phyloP scores from a whole-genome alignment of 2,888 invertebrate genomes.

The Agriopis marginaria region DNA sequence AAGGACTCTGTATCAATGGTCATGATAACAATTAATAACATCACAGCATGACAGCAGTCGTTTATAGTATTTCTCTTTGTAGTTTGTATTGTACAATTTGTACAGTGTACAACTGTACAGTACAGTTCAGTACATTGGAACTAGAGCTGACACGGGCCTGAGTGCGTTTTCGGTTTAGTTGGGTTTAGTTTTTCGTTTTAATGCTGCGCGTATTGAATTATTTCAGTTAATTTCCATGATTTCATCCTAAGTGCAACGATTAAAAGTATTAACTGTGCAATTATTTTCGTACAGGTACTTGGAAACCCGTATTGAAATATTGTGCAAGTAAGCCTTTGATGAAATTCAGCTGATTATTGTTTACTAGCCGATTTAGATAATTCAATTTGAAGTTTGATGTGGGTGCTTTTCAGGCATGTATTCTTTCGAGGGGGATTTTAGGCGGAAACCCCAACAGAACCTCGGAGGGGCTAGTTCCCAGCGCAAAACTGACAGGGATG shows the following conservation, averaged over 20 bases:
- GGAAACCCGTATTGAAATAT: slow-evolving; percentile 14
- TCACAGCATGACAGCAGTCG: no score
- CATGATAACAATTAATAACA: no score
- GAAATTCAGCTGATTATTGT: slow-evolving; percentile 72
- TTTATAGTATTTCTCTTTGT: no score
- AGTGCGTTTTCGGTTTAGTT: slow-evolving; percentile 4
- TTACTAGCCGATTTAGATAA: slow-evolving; percentile 56
- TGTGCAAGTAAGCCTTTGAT: slow-evolving; percentile 37
- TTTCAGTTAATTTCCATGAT: background rate
- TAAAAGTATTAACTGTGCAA: slow-evolving; percentile 4
- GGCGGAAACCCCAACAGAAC: slow-evolving; percentile 95
- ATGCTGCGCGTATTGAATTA: slow-evolving; percentile 4
- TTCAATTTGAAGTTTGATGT: slow-evolving; percentile 16
- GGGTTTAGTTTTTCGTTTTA: slow-evolving; percentile 5
- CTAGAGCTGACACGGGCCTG: background rate
- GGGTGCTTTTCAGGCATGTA: slow-evolving; percentile 80
- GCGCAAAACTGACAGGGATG: slow-evolving; percentile 88
- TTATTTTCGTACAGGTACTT: background rate
- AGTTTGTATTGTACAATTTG: no score
- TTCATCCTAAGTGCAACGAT: background rate
- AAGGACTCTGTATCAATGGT: no score
- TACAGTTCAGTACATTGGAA: no score
- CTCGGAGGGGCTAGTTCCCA: slow-evolving; percentile 94
- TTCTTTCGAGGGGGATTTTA: slow-evolving; percentile 96
- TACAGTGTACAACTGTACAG: no score